Conservation (phyloP, 2,113 vertebrate species). For the Acanthochromis polyacanthus region DNA sequence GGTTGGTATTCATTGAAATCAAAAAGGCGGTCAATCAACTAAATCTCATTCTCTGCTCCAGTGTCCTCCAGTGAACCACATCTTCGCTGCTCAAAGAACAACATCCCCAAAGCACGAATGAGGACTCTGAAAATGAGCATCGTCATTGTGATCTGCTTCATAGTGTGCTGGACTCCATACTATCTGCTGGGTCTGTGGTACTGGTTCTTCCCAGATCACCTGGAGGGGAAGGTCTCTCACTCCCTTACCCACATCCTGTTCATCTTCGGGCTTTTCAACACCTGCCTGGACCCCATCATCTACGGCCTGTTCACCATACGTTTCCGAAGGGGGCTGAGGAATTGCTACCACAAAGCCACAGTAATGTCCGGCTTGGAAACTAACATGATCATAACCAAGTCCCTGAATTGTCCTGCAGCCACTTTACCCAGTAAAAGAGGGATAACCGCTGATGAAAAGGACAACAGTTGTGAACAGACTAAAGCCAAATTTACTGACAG, state of each 20-base stretch:
- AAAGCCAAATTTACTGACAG: conserved; percentile 9
- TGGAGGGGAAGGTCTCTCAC: conserved; percentile 84
- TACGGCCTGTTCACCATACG: conserved; percentile 85
- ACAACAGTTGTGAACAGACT: background rate
- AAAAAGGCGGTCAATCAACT: rapidly evolving
- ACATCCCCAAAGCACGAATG: conserved; percentile 87
- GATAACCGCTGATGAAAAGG: background rate
- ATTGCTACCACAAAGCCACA: conserved; percentile 13
- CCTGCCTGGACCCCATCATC: conserved; percentile 85
- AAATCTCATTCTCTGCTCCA: conserved; percentile 16
- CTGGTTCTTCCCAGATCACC: conserved; percentile 86
- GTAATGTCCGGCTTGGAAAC: conserved; percentile 19
- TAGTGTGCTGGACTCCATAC: conserved; percentile 88
- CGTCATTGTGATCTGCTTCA: conserved; percentile 86
- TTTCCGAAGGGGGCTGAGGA: conserved; percentile 57
- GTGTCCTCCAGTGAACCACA: conserved; percentile 74
- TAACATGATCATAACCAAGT: background rate
- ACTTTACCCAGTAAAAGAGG: background rate
- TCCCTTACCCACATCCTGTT: conserved; percentile 86
- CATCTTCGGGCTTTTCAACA: conserved; percentile 86
- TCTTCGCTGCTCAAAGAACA: conserved; percentile 85
- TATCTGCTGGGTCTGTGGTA: conserved; percentile 88
- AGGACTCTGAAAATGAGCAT: conserved; percentile 88
- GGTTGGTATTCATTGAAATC: background rate
- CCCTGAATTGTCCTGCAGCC: conserved; percentile 35